Evolutionary conservation across 2,888 invertebrate species (phyloP).

Genomic region (Leptogaster cylindrica): DNA sequence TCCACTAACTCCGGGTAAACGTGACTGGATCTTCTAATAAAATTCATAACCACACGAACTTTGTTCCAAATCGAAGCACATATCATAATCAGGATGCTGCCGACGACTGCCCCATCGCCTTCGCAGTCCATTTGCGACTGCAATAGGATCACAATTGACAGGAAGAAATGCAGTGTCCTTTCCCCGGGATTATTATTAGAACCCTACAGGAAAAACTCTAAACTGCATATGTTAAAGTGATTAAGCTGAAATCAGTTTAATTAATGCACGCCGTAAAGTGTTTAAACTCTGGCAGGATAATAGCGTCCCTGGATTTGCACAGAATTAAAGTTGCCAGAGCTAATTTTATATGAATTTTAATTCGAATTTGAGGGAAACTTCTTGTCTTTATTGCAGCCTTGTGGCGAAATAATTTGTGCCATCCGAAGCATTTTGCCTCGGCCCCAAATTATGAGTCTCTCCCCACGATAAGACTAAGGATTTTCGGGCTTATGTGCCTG

Average conservation of each 20-base stretch:
- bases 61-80: not conserved
- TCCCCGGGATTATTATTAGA: no score
- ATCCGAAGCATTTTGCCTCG: no score
- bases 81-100: not conserved
- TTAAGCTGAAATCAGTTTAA: slow-evolving; percentile 39
- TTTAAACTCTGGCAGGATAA: slow-evolving; percentile 21
- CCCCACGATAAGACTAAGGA: no score
- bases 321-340: not conserved
- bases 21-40: slow-evolving; percentile 37
- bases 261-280: slow-evolving; percentile 35
- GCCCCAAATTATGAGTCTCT: no score
- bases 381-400: no score
- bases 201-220: slow-evolving; percentile 22
- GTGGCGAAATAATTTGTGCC: no score
- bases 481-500: no score
- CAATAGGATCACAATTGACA: slow-evolving; percentile 4
- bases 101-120: not conserved
- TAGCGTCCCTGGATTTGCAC: not conserved
- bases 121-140: slow-evolving; percentile 5
- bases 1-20: slow-evolving; percentile 26
- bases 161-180: not conserved
- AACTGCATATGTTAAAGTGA: slow-evolving; percentile 37
- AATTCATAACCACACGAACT: slow-evolving; percentile 37
- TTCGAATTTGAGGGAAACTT: no score
- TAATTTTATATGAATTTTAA: no score